Base-by-base conservation (phyloP, 2,113 vertebrate genomes). In the Nematolebias whitei region DNA sequence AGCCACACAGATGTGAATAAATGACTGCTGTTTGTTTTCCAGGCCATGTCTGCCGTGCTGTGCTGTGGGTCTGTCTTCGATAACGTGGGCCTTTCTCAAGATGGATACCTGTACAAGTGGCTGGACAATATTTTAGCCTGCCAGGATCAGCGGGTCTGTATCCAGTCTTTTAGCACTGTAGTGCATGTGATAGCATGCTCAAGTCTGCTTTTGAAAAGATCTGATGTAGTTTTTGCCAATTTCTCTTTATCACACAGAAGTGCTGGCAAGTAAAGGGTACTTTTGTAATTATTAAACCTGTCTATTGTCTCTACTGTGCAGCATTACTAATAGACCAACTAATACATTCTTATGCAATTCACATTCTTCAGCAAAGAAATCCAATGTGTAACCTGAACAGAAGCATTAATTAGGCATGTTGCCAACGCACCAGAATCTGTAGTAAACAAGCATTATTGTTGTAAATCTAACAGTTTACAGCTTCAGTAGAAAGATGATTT, bases 81-180 rank as follows among this genome's bases (percentile, higher is more conserved):
- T 81, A 99, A 98, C 2, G 96, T 98, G 56, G 98, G 98, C 61
- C 95, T 99, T 59, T 98, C 97, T 63, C 94, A 96, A 12, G 97
- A 99, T 0, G 98, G 97, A 13, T 99, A 99, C 91, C 95, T 99
- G 13, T 99, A 99, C 81, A 98, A 98, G 85, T 99, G 98, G 98
- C 93, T 99, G 56, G 97, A 99, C 91, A 98, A 98, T 70, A 99
- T 99, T 83, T 87, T 99, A 32, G 96, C 95, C 86, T 99, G 97
- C 85, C 97, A 98, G 85, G 97, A 99, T 89, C 92, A 97, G 88
- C 92, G 96, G 72, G 98, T 88, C 81, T 55, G 87, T 83, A 52
- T 35, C 72, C 59, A 76, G 48, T 49, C 32, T 52, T 79, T 75
- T 45, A 67, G 51, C 68, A 53, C 58, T 1, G 32, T 12, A 38